These are phyloP conservation scores for Calyptommatus sinebrachiatus DNA, from an alignment of 2,113 vertebrate genomes.

Conservation along the genomic window DNA sequence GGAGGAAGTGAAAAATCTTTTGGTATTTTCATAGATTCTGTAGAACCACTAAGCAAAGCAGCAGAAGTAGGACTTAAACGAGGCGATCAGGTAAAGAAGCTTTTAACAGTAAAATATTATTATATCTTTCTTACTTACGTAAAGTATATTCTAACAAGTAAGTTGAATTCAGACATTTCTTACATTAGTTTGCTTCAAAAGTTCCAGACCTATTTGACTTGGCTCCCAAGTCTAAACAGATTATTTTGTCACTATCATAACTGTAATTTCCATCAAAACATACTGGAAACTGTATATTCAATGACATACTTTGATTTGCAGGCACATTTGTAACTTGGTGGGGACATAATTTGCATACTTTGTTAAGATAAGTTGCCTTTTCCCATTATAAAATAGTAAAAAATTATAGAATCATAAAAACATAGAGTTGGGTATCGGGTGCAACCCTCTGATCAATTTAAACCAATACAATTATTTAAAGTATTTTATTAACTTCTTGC, in stretches of 20 bases:
- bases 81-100: constrained; percentile 86
- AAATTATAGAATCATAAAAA: too few relatives aligned
- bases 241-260: neutral
- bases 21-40: constrained; percentile 89
- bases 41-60: constrained; percentile 88
- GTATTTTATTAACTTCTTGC: neutral
- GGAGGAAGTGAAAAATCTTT: constrained; percentile 93
- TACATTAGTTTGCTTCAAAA: neutral
- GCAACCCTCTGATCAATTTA: neutral
- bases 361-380: too few relatives aligned
- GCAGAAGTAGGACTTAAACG: constrained; percentile 91
- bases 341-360: too few relatives aligned
- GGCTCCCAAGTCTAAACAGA: neutral
- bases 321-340: neutral
- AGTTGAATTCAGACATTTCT: neutral
- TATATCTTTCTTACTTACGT: neutral
- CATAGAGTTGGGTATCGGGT: too few relatives aligned
- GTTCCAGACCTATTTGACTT: neutral
- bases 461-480: neutral
- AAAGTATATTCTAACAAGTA: neutral
- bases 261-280: neutral
- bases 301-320: neutral
- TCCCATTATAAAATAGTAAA: neutral
- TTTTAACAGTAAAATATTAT: neutral
- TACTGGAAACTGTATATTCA: neutral